A percentile compares a stretch with the other conserved stretches of the same genome.
Evolutionary conservation across 2,113 vertebrate species (phyloP).

Genomic region (Pionites leucogaster): DNA sequence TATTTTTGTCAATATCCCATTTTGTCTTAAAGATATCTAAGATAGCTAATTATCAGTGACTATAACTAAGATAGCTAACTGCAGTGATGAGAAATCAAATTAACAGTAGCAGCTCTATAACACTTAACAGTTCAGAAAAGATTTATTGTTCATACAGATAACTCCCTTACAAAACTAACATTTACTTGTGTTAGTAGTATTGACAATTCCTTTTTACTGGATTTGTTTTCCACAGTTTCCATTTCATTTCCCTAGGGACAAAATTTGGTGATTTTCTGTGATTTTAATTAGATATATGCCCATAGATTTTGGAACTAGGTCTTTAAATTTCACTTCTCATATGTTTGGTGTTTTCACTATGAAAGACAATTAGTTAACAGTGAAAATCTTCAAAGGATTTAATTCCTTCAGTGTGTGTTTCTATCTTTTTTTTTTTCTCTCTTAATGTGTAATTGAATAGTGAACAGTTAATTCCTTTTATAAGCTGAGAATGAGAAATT

Average conservation of each 20-base stretch:
- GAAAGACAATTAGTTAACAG: not conserved
- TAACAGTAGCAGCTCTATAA: not conserved
- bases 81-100: slow-evolving; percentile 16
- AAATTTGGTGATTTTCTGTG: not conserved
- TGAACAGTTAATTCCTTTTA: not conserved
- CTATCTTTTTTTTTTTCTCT: not conserved
- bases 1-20: slow-evolving; percentile 29
- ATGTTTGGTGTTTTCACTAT: not conserved
- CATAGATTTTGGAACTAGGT: not conserved
- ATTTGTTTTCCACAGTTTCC: not conserved
- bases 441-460: not conserved
- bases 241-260: not conserved
- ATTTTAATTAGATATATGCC: slow-evolving; percentile 4
- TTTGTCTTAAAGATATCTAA: not conserved
- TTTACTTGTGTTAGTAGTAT: not conserved
- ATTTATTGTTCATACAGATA: not conserved
- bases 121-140: not conserved
- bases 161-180: not conserved
- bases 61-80: not conserved
- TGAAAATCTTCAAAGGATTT: slow-evolving; percentile 27
- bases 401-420: not conserved
- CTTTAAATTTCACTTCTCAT: slow-evolving; percentile 16
- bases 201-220: not conserved
- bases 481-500: not conserved
- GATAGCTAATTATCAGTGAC: not conserved